These are phyloP conservation scores for Podarcis cretensis DNA, from an alignment of 2,113 vertebrate species.

Conservation along the genomic window DNA sequence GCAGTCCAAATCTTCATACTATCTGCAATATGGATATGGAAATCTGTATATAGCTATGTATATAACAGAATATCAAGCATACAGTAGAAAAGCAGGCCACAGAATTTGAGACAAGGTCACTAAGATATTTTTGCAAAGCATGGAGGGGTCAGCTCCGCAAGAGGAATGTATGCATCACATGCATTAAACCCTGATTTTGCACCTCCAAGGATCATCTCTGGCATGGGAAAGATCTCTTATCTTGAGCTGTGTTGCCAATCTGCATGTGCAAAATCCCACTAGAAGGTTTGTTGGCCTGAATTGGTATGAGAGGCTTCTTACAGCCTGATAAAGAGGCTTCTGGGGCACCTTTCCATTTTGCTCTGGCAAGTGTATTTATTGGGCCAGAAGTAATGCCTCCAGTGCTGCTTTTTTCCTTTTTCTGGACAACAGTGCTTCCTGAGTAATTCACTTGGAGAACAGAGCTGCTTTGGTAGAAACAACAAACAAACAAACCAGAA, in stretches of 20 bases:
- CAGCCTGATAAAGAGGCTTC: not conserved
- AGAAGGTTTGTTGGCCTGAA: not conserved
- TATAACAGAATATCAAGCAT: not conserved
- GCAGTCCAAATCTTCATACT: not conserved
- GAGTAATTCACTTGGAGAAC: not conserved
- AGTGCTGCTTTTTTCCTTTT: not conserved
- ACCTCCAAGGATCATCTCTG: not conserved
- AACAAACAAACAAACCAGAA: not conserved
- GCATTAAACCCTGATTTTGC: not conserved
- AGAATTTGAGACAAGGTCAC: not conserved
- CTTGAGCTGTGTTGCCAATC: not conserved
- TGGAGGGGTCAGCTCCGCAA: not conserved
- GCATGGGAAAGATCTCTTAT: not conserved
- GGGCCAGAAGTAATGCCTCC: not conserved
- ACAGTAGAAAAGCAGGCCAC: too few relatives aligned
- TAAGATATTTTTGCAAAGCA: not conserved
- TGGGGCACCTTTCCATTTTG: not conserved
- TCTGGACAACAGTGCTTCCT: not conserved
- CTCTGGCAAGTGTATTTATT: not conserved
- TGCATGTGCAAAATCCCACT: not conserved
- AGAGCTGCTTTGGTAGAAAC: not conserved
- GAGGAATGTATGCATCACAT: not conserved
- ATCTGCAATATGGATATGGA: not conserved
- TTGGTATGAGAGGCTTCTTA: not conserved
- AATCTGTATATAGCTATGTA: not conserved